phyloP scores from a whole-genome alignment of 2,888 invertebrate species.

The Sinopyrophorus schimmeli region DNA sequence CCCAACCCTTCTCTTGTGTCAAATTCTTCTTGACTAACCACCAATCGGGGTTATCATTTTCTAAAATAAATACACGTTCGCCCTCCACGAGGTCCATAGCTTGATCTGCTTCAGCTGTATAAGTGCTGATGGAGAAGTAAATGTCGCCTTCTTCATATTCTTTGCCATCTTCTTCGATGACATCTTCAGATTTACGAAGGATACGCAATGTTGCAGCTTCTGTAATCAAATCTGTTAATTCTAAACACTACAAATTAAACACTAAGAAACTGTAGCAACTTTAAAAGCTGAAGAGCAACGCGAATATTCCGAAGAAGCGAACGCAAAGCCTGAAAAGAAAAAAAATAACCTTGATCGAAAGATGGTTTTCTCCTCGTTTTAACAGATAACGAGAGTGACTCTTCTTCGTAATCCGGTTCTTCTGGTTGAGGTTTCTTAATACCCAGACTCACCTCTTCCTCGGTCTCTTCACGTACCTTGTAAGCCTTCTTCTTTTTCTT shows the following conservation, averaged over 20 bases:
- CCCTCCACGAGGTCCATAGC: constrained; percentile 89
- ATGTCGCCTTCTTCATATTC: constrained; percentile 73
- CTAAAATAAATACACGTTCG: constrained; percentile 80
- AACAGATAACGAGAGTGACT: constrained; percentile 70
- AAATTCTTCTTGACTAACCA: constrained; percentile 90
- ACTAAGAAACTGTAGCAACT: constrained; percentile 5
- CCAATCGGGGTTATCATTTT: constrained; percentile 86
- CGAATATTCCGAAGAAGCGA: too few relatives aligned
- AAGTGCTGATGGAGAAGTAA: constrained; percentile 82
- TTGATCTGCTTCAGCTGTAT: constrained; percentile 84
- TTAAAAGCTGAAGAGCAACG: constrained; percentile 37
- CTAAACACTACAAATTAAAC: neutral
- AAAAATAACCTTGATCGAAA: constrained; percentile 67
- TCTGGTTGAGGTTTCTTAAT: constrained; percentile 57
- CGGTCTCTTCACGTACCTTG: constrained; percentile 65
- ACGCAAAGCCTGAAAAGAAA: constrained; percentile 7
- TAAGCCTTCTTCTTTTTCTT: constrained; percentile 58
- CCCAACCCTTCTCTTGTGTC: constrained; percentile 91
- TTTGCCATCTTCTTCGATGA: constrained; percentile 46
- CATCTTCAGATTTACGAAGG: constrained; percentile 52
- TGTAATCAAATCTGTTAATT: constrained; percentile 37
- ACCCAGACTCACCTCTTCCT: constrained; percentile 62
- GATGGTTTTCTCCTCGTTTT: constrained; percentile 72
- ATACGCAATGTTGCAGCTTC: constrained; percentile 56
- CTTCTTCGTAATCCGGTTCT: constrained; percentile 64